Base-by-base conservation (phyloP, 2,888 invertebrate genomes). In the Latrodectus elegans region DNA sequence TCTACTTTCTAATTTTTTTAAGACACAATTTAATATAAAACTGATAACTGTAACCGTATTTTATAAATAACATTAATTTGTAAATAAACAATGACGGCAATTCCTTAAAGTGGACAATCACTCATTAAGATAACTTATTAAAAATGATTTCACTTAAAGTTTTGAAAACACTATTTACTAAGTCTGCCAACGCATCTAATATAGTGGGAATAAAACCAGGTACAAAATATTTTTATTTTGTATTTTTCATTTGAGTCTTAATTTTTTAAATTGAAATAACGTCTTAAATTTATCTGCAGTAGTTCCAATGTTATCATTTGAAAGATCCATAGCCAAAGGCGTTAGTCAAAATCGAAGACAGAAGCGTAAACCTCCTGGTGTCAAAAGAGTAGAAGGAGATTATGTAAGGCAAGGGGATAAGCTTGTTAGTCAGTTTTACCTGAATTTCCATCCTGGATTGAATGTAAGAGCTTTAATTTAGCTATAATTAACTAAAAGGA, bases 371-470 rank as follows among this genome's bases (percentile, higher is more conserved):
- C 71, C 81, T n/a, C 76, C 74, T 17, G 88, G 84, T 52, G 55
- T 84, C 10, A 84, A 81, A 55, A 84, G 84, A 65, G 4, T 67
- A n/a, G 88, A 88, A 60, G 88, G 88, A n/a, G 74, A 84, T 51
- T 84, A 26, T 73, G 88, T 88, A 4, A 80, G 73, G 14, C 68
- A 15, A 53, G 81, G 81, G 1, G 84, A 81, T n/a, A 68, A 67
- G 17, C 53, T 88, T 60, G 65, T 81, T 8, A 11, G 49, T 1
- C 88, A 88, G 55, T 84, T 84, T 53, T 53, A 52, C 60, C 22
- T 88, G 17, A 71, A 81, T 15, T 88, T 88, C 51, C 88, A 84
- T 64, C 88, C 88, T 38, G 88, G 88, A n/a, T 67, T 88, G 14
- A 84, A 88, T 72, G 88, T 88, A 79, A 81, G 84, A 38, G 6